Percentiles rank a stretch among this genome's conserved stretches.
phyloP scores from a whole-genome alignment of 2,113 vertebrate genomes.

The Ptilorrhoa leucosticta region DNA sequence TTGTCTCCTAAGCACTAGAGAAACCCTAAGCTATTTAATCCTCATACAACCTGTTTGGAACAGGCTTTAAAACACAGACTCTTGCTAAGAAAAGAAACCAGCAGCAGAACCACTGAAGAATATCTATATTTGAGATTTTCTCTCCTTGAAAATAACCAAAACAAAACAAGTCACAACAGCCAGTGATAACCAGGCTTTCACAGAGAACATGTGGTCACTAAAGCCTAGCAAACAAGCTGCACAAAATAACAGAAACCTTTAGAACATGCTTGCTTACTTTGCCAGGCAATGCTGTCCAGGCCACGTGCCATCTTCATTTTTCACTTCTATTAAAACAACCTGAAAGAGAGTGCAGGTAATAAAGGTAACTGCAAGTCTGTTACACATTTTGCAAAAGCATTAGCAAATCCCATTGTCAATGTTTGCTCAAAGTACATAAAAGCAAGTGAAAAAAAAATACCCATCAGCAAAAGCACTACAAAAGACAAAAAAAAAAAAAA shows the following conservation, averaged over 20 bases:
- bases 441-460: not conserved
- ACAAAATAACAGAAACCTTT: not conserved
- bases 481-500: not conserved
- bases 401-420: not conserved
- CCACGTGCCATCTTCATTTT: conserved; percentile 95
- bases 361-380: not conserved
- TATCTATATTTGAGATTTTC: not conserved
- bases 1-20: not conserved
- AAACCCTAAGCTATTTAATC: not conserved
- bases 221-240: not conserved
- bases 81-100: not conserved
- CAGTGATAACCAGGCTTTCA: not conserved
- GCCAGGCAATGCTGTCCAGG: conserved; percentile 84
- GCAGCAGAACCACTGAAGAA: not conserved
- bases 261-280: conserved; percentile 81
- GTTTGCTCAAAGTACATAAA: not conserved
- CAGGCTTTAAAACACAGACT: not conserved
- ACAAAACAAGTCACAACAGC: not conserved
- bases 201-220: not conserved
- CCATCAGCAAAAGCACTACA: not conserved
- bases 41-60: not conserved
- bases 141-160: not conserved
- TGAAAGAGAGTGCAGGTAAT: conserved; percentile 56
- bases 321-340: conserved; percentile 94
- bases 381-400: not conserved